phyloP scores from a whole-genome alignment of 2,888 invertebrate genomes.

The Diarsia mendica region DNA sequence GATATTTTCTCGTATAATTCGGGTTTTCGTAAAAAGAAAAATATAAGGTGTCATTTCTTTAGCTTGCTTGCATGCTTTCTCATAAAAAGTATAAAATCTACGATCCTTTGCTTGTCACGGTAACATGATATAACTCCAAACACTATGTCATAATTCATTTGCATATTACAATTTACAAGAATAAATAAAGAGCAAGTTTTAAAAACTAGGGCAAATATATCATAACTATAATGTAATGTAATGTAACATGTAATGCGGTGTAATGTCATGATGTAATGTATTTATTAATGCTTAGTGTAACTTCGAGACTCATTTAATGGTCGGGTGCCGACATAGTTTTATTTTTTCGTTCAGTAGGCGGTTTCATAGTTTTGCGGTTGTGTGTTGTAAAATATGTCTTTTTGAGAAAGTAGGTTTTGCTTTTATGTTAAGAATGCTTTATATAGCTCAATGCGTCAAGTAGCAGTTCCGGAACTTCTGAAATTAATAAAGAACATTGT shows the following conservation, averaged over 20 bases:
- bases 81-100: not conserved
- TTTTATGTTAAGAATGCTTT: slow-evolving; percentile 16
- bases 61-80: not conserved
- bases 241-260: slow-evolving; percentile 23
- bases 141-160: slow-evolving; percentile 42
- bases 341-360: slow-evolving; percentile 23
- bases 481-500: not conserved
- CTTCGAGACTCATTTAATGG: slow-evolving; percentile 49
- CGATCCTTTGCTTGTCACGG: not conserved
- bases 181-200: slow-evolving; percentile 28
- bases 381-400: slow-evolving; percentile 28
- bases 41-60: not conserved
- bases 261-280: slow-evolving; percentile 44
- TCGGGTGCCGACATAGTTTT: slow-evolving; percentile 21
- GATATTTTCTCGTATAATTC: not conserved
- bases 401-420: slow-evolving; percentile 35
- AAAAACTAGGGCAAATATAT: slow-evolving; percentile 51
- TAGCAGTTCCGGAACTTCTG: slow-evolving; percentile 22
- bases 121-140: not conserved
- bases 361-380: slow-evolving; percentile 19
- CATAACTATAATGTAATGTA: slow-evolving; percentile 47
- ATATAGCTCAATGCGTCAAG: slow-evolving; percentile 6
- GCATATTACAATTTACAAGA: slow-evolving; percentile 32
- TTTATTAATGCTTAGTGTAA: slow-evolving; percentile 45
- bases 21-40: not conserved